Evolutionary conservation across 2,797 vertebrate species (phyloP), one percentile per base, ranked within the genome.

Genomic region (Artibeus jamaicensis): DNA sequence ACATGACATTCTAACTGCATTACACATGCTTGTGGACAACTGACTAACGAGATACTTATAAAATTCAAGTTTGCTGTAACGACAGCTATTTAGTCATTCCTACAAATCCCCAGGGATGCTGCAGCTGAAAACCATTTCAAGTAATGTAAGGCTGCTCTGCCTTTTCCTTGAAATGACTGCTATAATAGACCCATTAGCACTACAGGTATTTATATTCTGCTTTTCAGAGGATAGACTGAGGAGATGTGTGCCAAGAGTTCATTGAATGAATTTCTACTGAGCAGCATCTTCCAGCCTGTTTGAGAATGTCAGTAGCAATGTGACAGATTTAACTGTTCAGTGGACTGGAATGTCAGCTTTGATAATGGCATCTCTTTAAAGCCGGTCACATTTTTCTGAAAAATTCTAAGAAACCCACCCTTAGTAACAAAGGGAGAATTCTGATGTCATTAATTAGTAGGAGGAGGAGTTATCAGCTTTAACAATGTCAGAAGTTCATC

Each of bases 281-380:
- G 22, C 84, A 92, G 68, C 68, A 39, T 93, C 92, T 89, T 96
- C 96, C 86, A 8, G 3, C 12, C 39, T 84, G 81, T 97, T 82
- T 94, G 71, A 96, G 96, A 97, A 93, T 78, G 55, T 97, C 96
- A 97, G 16, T 78, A 94, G 82, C 53, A 93, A 96, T 84, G 48
- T 86, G 91, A 96, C 74, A 70, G 83, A 95, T 95, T 95, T 94
- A 92, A 95, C 73, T 97, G 77, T 92, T 91, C 95, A 96, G 89
- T 34, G 77, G 96, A 97, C 91, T 94, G 74, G 70, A 97, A 95
- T 82, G 32, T 68, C 96, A 0, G 2, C 91, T 86, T 97, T 86
- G 92, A 96, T 97, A 97, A 93, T 96, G 92, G 77, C 68, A 65
- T 82, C 67, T 92, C 15, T 94, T 96, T 96, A 86, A 94, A 97